Conservation (phyloP, 2,797 vertebrate genomes). For the Graptemys geographica region DNA sequence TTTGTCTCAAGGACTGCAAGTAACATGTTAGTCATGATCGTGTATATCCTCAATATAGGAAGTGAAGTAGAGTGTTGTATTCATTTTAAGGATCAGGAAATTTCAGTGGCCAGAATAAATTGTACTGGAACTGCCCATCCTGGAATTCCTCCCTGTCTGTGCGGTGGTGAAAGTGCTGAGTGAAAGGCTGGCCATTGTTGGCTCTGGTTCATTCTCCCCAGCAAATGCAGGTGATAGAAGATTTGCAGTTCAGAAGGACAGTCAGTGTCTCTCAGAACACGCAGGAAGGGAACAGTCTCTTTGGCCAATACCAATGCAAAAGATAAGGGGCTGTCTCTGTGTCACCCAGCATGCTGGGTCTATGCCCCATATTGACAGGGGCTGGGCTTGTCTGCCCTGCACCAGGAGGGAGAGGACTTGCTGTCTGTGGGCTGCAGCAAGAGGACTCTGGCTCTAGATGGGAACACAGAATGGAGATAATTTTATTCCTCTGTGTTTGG, state of each 20-base stretch:
- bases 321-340: not conserved
- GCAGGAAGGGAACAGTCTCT: not conserved
- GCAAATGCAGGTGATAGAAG: fast-evolving
- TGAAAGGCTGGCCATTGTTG: not conserved
- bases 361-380: not conserved
- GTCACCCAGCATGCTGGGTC: not conserved
- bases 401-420: not conserved
- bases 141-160: not conserved
- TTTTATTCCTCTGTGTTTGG: not conserved
- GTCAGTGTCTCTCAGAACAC: not conserved
- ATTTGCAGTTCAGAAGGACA: not conserved
- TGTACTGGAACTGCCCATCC: not conserved
- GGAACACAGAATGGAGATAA: not conserved
- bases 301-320: not conserved
- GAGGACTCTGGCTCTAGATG: not conserved
- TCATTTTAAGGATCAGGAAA: not conserved
- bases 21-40: not conserved
- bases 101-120: not conserved
- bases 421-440: not conserved
- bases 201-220: not conserved
- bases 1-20: not conserved
- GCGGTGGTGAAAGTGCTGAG: not conserved
- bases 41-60: not conserved
- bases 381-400: not conserved
- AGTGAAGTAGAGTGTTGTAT: not conserved